These are phyloP conservation scores for Dasyurus viverrinus DNA, from an alignment of 2,113 vertebrate species.

Conservation along the genomic window DNA sequence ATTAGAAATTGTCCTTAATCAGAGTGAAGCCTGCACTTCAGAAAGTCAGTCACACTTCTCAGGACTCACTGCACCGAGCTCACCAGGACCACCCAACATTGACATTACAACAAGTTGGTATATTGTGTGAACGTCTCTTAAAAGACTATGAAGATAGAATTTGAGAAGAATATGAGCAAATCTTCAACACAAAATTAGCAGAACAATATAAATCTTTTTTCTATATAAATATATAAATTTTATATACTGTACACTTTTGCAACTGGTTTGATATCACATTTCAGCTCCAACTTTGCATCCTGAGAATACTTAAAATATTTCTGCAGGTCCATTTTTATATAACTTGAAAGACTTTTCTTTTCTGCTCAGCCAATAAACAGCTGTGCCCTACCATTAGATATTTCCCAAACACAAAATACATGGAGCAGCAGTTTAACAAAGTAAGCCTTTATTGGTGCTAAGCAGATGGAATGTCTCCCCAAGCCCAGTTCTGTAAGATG, in stretches of 20 bases:
- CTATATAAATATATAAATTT: too few species aligned
- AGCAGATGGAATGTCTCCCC: conserved; percentile 77
- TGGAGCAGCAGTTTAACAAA: conserved; percentile 76
- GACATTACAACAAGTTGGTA: conserved; percentile 93
- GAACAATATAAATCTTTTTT: conserved; percentile 60
- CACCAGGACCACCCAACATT: conserved; percentile 94
- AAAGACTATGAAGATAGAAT: conserved; percentile 96
- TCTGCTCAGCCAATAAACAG: conserved; percentile 79
- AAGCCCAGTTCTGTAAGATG: conserved; percentile 80
- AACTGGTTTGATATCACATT: conserved; percentile 89
- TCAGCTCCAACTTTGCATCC: conserved; percentile 86
- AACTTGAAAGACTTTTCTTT: conserved; percentile 81
- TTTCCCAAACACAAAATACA: conserved; percentile 74
- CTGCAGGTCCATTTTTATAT: conserved; percentile 79
- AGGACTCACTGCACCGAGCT: conserved; percentile 88
- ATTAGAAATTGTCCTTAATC: conserved; percentile 92
- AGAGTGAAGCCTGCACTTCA: conserved; percentile 87
- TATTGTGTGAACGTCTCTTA: conserved; percentile 92
- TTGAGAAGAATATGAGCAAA: conserved; percentile 94
- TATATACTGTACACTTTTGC: conserved; percentile 81
- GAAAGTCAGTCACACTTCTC: conserved; percentile 87
- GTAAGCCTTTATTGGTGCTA: conserved; percentile 74
- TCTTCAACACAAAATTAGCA: conserved; percentile 94
- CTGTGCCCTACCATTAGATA: conserved; percentile 78
- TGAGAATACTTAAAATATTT: conserved; percentile 80